A percentile compares a stretch with the other conserved stretches of the same genome.
phyloP scores from a whole-genome alignment of 2,888 invertebrate genomes.

The Aspidapion aeneum region DNA sequence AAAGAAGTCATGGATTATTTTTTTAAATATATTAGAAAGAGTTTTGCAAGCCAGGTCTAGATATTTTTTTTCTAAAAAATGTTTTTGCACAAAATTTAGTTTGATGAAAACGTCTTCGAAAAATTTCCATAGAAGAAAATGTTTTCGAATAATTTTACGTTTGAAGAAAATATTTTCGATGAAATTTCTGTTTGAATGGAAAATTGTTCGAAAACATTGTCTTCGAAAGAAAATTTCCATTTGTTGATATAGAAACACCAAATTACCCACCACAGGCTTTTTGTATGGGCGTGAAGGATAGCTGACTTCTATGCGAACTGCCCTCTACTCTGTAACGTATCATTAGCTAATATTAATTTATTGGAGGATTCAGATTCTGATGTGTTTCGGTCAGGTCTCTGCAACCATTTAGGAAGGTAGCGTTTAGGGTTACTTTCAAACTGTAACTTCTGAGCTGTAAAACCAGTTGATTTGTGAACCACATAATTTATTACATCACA shows the following conservation, averaged over 20 bases:
- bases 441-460: conserved; percentile 20
- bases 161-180: no score
- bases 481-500: conserved; percentile 17
- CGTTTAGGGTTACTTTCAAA: neutral
- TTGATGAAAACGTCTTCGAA: no score
- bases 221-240: no score
- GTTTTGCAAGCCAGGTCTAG: no score
- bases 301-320: neutral
- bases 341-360: neutral
- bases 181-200: no score
- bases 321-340: neutral
- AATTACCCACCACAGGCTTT: neutral
- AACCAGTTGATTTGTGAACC: conserved; percentile 23
- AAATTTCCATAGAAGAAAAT: no score
- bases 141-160: no score
- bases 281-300: neutral
- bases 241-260: neutral
- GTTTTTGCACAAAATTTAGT: no score
- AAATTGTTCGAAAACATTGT: no score
- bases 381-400: neutral
- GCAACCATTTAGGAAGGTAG: neutral
- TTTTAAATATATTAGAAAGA: no score
- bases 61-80: no score
- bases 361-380: neutral
- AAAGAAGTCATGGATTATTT: no score